Evolutionary conservation across 2,888 invertebrate genomes (phyloP), one percentile per base, ranked within the genome.

Genomic region (Cataglyphis rosenhaueri): DNA sequence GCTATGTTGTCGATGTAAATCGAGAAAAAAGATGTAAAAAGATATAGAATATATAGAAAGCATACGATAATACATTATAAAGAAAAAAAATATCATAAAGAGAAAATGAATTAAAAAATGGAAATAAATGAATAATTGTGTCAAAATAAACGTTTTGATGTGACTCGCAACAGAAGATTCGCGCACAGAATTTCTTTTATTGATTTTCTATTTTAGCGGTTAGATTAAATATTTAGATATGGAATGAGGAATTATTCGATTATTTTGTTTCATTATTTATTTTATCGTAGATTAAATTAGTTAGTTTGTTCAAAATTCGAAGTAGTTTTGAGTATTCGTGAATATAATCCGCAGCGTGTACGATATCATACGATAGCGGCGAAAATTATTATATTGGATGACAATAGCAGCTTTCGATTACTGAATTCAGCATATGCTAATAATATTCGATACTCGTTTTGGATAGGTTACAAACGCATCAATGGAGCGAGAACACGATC

Each of bases 401-500:
- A 48, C 57, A 2, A 48, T 21, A 35, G n/a, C 12, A 32, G 59
- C 41, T 52, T 25, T 25, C 44, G 68, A 10, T 66, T 35, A 35
- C 12, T 38, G 12, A 81, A 84, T 84, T 68, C 73, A 68, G 25
- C 25, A 70, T 70, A 35, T 62, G 62, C 35, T 55, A 57, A 65
- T 83, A 81, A 84, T 52, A 32, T 25, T 61, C 48, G 68, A 25
- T 73, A 68, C n/a, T 73, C 59, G 57, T 82, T 84, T 70, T n/a
- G 59, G 55, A 12, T 55, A 98, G 98, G 89, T 94, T 98, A 70
- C 98, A 98, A 94, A 98, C 98, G 62, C 98, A 99, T 93, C 98
- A 98, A 93, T 99, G 99, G 98, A 99, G 99, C 90, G 97, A 98
- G 52, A 96, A 96, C 48, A 98, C 99, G 0, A 98, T 99, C 78